Evolutionary conservation across 2,113 vertebrate genomes (phyloP).

Genomic region (Mionectes macconnelli): DNA sequence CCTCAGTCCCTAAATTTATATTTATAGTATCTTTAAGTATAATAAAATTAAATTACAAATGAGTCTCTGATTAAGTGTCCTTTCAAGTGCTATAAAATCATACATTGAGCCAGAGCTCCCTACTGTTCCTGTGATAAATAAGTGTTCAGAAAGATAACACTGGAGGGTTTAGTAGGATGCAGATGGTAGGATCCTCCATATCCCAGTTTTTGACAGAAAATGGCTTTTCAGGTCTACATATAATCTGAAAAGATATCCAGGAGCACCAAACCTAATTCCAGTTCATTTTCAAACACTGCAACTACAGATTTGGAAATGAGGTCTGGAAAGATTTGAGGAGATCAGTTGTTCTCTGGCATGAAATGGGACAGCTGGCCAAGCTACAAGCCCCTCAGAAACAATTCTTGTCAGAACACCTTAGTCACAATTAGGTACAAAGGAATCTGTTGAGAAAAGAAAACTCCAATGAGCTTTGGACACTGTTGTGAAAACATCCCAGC

Average conservation of each 20-base stretch:
- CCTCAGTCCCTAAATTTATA: slow-evolving; percentile 47
- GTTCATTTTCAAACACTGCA: neutral
- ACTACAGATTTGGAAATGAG: neutral
- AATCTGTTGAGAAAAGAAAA: neutral
- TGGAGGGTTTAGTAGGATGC: neutral
- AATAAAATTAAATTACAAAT: slow-evolving; percentile 64
- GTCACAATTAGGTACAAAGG: neutral
- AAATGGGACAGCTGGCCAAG: neutral
- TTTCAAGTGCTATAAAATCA: slow-evolving; percentile 53
- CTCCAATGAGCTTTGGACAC: neutral
- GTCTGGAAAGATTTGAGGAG: neutral
- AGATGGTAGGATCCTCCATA: neutral
- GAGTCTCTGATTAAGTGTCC: slow-evolving; percentile 55
- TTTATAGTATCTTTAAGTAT: slow-evolving; percentile 51
- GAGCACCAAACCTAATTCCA: neutral
- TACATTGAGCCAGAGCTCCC: neutral
- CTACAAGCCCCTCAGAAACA: neutral
- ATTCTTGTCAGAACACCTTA: neutral
- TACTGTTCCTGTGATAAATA: slow-evolving; percentile 16
- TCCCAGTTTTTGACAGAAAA: neutral
- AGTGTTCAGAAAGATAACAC: slow-evolving; percentile 4
- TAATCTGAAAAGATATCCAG: neutral
- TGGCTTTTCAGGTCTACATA: neutral
- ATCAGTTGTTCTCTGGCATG: neutral
- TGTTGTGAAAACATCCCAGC: neutral